These are phyloP conservation scores for Cryptoprocta ferox DNA, from an alignment of 2,797 vertebrate species.

Conservation along the genomic window DNA sequence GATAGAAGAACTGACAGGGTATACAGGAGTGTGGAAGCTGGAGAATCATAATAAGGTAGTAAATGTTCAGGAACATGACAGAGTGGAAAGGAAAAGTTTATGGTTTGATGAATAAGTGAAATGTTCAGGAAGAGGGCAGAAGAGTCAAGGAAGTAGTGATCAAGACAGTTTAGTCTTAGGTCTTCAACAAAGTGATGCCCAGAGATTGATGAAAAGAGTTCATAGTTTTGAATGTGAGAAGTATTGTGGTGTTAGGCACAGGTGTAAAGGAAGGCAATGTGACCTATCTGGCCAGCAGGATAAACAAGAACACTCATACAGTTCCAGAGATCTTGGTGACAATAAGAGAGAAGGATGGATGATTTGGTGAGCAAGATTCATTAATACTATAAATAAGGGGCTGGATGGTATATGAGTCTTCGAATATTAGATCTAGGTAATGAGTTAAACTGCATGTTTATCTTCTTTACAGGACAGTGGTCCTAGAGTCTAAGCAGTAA, in stretches of 20 bases:
- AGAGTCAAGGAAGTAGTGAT: neutral
- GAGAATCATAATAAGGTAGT: neutral
- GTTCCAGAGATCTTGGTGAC: neutral
- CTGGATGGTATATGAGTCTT: neutral
- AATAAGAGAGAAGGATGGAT: neutral
- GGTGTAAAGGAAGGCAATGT: neutral
- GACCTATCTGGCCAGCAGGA: neutral
- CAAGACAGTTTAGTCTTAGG: neutral
- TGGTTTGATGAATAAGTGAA: neutral
- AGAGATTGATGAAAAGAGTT: neutral
- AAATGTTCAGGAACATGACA: neutral
- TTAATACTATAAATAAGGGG: neutral
- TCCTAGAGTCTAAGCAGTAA: neutral
- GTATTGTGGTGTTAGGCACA: fast-evolving
- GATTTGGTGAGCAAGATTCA: neutral
- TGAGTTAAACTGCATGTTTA: neutral
- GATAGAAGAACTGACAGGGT: neutral
- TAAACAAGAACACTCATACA: neutral
- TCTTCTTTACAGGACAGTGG: neutral
- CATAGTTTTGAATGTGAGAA: neutral
- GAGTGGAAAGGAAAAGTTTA: neutral
- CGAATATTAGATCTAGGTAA: neutral
- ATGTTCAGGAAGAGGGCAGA: neutral
- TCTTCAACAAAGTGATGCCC: neutral
- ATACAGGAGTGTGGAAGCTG: neutral